Percentiles rank a stretch among this genome's conserved stretches.
These are phyloP conservation scores for Lutjanus erythropterus DNA, from an alignment of 2,113 vertebrate species.

Conservation along the genomic window DNA sequence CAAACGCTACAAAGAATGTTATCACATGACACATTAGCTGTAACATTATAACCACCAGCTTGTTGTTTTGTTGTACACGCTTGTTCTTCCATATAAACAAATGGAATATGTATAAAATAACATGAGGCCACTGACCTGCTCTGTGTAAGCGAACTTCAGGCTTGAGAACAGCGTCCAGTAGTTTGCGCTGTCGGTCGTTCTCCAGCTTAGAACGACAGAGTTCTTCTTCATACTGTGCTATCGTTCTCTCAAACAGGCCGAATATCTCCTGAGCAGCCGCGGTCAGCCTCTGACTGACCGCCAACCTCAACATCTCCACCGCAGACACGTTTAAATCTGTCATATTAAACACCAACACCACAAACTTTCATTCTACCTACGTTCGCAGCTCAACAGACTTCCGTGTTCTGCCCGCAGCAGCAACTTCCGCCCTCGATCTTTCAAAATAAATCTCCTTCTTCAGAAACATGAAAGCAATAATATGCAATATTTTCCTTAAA, in stretches of 20 bases:
- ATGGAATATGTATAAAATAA: background rate
- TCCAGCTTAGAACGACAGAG: background rate
- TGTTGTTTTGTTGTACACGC: too few species aligned
- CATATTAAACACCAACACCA: too few species aligned
- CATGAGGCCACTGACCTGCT: background rate
- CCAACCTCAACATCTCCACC: background rate
- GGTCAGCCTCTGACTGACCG: background rate
- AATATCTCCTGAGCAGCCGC: conserved; percentile 33
- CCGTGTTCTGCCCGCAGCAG: too few species aligned
- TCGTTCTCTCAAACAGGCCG: conserved; percentile 8
- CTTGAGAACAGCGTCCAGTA: background rate
- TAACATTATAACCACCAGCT: too few species aligned
- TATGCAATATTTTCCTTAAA: too few species aligned
- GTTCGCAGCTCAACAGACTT: too few species aligned
- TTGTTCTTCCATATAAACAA: background rate
- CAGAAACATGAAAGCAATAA: too few species aligned
- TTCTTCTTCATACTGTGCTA: conserved; percentile 27
- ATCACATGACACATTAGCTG: too few species aligned
- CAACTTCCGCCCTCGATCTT: too few species aligned
- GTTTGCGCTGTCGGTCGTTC: background rate
- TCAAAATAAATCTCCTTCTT: too few species aligned
- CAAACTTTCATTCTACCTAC: too few species aligned
- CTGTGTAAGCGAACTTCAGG: background rate
- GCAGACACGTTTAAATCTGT: conserved; percentile 11
- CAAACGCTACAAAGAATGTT: too few species aligned